Evolutionary conservation across 2,797 vertebrate genomes (phyloP).

Genomic region (Lophura swinhoii): DNA sequence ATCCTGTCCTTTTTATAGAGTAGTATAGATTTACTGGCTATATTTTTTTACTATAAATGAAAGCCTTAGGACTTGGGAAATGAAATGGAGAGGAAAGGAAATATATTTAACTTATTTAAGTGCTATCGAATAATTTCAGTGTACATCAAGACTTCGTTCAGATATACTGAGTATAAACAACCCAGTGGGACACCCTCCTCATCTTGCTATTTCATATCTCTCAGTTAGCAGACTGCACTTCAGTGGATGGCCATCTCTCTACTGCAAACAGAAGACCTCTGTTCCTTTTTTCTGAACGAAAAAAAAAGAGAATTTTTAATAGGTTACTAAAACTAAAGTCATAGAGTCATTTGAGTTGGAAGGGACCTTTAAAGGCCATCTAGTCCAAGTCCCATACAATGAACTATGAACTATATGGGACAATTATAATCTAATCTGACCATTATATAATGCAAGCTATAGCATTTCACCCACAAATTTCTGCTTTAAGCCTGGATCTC

Average conservation of each 20-base stretch:
- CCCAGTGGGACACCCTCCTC: background rate
- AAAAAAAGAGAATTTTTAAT: background rate
- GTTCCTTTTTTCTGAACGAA: background rate
- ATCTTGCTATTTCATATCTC: background rate
- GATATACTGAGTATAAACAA: conserved; percentile 13
- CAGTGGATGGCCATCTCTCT: background rate
- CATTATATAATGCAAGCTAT: background rate
- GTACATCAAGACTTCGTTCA: conserved; percentile 45
- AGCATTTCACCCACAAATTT: background rate
- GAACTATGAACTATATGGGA: background rate
- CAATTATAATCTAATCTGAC: background rate
- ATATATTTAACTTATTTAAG: conserved; percentile 45
- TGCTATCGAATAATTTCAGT: conserved; percentile 34
- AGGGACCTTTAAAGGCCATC: too few relatives aligned
- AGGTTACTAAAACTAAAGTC: background rate
- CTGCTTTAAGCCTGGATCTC: background rate
- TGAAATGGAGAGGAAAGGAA: conserved; percentile 20
- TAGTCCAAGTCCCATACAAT: too few relatives aligned
- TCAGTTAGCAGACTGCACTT: background rate
- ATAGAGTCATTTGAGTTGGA: too few relatives aligned
- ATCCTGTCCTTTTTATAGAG: conserved; percentile 70
- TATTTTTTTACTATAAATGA: conserved; percentile 43
- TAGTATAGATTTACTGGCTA: conserved; percentile 69
- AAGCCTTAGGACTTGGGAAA: conserved; percentile 25
- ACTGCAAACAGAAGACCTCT: background rate